Conservation (phyloP, 64 coral and sea anemone species). For the Dendrophyllia cribrosa region DNA sequence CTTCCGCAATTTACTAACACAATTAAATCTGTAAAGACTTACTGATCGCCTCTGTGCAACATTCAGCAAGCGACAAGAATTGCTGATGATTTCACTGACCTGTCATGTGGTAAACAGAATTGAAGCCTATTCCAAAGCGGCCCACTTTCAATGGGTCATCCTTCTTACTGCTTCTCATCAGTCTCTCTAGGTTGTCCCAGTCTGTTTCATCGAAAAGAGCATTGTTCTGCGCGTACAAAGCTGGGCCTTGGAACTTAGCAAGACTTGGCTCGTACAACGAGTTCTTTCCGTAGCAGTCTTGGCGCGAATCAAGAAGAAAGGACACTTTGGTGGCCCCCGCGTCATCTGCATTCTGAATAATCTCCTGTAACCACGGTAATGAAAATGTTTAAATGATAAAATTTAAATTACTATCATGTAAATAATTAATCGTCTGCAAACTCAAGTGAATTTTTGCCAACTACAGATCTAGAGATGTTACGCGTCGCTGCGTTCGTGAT, state of each 20-base stretch:
- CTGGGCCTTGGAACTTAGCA: constrained; percentile 77
- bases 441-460: too few relatives aligned
- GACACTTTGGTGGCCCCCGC: constrained; percentile 66
- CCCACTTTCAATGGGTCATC: constrained; percentile 88
- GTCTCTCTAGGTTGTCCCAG: constrained; percentile 74
- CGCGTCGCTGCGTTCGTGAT: too few relatives aligned
- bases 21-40: too few relatives aligned
- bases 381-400: too few relatives aligned
- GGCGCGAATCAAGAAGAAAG: constrained; percentile 79
- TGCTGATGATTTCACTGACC: constrained; percentile 15
- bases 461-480: too few relatives aligned
- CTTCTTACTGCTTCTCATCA: constrained; percentile 86
- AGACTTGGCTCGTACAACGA: constrained; percentile 51
- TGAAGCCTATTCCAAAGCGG: constrained; percentile 89
- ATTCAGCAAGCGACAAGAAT: too few relatives aligned
- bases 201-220: constrained; percentile 71
- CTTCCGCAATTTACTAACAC: too few relatives aligned
- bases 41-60: too few relatives aligned
- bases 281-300: constrained; percentile 32
- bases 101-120: constrained; percentile 85
- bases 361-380: constrained; percentile 36
- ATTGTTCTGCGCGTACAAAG: constrained; percentile 73
- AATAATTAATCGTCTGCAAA: too few relatives aligned
- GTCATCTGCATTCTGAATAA: constrained; percentile 92
- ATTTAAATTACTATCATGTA: too few relatives aligned